Base-by-base conservation (phyloP, 2,888 invertebrate species). In the Ophion obscuratus region DNA sequence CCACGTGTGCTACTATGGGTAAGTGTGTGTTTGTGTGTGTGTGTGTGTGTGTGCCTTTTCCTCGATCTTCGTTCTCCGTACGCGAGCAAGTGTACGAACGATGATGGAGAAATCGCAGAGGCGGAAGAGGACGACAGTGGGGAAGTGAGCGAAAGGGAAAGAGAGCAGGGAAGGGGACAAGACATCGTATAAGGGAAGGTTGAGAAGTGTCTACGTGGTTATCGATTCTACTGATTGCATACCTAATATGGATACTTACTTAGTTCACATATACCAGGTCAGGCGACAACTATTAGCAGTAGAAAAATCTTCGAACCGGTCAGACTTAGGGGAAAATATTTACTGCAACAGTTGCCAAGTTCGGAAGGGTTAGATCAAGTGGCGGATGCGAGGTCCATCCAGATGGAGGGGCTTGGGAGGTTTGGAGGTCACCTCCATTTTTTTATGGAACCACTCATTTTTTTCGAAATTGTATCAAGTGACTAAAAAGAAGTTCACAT, bases 151-250 rank as follows among this genome's bases (percentile, higher is more conserved):
- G 61, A 64, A 17, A 27, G 64, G 64, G 57, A n/a, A n/a, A 20
- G 47, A 61, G 20, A 75, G 17, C 2, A 11, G 11, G 4, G 3
- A 14, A 53, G 53, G 47, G 14, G 10, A 14, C 36, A 7, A 36
- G 36, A 36, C 36, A 36, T 36, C 36, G 36, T 36, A 36, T 36
- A 36, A 62, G 40, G 20, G 31, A 59, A 20, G 40, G 61, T 27
- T 40, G 44, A 64, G 47, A 61, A 74, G 31, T 74, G n/a, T 44
- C 61, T 61, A 20, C 36, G 40, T 89, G 53, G 14, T 91, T 92
- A 93, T 93, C 93, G 93, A 93, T 93, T 93, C 90, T 90, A 92
- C 92, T 92, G 91, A 92, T 92, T 92, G 90, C 27, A 4, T 27
- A 57, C 20, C 24, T 40, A 20, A 53, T 53, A 53, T 36, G 5